A percentile compares a stretch with the other conserved stretches of the same genome.
These are phyloP conservation scores for Silurus glanis DNA, from an alignment of 2,113 vertebrate genomes.

Conservation along the genomic window DNA sequence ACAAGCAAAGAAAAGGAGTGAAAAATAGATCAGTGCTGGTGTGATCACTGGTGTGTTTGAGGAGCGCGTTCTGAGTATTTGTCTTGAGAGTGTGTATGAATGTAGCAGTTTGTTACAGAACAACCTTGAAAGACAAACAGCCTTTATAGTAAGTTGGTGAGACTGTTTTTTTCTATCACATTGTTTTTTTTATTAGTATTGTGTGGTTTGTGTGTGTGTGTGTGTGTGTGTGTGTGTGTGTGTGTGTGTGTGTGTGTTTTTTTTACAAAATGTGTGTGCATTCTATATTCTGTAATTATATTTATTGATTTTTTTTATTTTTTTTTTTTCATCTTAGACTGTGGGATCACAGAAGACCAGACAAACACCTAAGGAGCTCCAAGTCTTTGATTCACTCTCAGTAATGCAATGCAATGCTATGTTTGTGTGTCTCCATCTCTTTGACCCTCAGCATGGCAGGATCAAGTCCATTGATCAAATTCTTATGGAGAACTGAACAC, in stretches of 20 bases:
- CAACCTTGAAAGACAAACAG: not conserved
- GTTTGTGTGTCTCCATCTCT: not conserved
- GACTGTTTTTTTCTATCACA: not conserved
- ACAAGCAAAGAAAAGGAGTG: not conserved
- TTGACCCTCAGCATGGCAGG: slow-evolving; percentile 23
- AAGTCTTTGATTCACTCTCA: not conserved
- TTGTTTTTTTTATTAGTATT: too few relatives aligned
- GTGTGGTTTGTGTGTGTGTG: not conserved
- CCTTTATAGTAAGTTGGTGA: not conserved
- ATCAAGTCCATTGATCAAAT: slow-evolving; percentile 41
- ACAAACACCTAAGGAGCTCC: not conserved
- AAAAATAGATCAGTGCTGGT: slow-evolving; percentile 6
- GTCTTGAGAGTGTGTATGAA: not conserved
- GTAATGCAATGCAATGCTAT: not conserved
- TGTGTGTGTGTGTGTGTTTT: too few relatives aligned
- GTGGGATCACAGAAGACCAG: not conserved
- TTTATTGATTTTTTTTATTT: not conserved
- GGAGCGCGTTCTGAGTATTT: not conserved
- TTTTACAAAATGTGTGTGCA: not conserved
- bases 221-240: not conserved
- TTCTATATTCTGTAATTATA: not conserved
- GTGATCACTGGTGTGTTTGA: not conserved
- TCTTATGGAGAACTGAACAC: slow-evolving; percentile 8
- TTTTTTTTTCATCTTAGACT: not conserved
- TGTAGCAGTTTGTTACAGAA: not conserved